phyloP scores from a whole-genome alignment of 2,888 invertebrate genomes.

The Hemistola chrysoprasaria region DNA sequence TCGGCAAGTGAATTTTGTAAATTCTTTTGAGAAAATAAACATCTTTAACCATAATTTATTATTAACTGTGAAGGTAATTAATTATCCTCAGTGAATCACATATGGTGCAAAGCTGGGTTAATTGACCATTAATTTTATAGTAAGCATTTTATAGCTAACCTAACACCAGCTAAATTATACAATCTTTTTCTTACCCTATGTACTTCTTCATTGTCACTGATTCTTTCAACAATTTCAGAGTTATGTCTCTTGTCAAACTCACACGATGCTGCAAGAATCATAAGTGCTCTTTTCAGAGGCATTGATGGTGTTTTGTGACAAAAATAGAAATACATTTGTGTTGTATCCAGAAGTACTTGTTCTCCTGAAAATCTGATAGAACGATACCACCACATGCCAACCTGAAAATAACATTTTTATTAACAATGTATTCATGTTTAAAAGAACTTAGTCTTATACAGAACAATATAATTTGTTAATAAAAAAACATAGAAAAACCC shows the following conservation, averaged over 20 bases:
- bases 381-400: slow-evolving; percentile 99
- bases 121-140: too few relatives aligned
- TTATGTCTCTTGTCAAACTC: slow-evolving; percentile 98
- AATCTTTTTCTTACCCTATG: slow-evolving; percentile 86
- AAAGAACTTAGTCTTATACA: too few relatives aligned
- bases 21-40: too few relatives aligned
- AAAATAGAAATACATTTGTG: slow-evolving; percentile 97
- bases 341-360: slow-evolving; percentile 97
- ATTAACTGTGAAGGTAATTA: too few relatives aligned
- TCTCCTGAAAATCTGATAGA: slow-evolving; percentile 98
- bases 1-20: too few relatives aligned
- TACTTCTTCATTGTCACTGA: slow-evolving; percentile 97
- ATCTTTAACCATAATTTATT: too few relatives aligned
- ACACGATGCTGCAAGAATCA: slow-evolving; percentile 97
- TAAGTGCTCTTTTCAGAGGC: slow-evolving; percentile 96
- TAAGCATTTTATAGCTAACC: not conserved
- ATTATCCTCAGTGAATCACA: too few relatives aligned
- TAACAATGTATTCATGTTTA: too few relatives aligned
- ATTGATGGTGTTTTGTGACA: slow-evolving; percentile 98
- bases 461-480: too few relatives aligned
- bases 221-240: slow-evolving; percentile 95
- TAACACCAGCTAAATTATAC: not conserved
- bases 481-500: too few relatives aligned
- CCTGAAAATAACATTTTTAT: slow-evolving; percentile 55
- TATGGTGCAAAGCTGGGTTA: too few relatives aligned